These are phyloP conservation scores for Aythya baeri DNA, from an alignment of 2,113 vertebrate genomes.

Conservation along the genomic window DNA sequence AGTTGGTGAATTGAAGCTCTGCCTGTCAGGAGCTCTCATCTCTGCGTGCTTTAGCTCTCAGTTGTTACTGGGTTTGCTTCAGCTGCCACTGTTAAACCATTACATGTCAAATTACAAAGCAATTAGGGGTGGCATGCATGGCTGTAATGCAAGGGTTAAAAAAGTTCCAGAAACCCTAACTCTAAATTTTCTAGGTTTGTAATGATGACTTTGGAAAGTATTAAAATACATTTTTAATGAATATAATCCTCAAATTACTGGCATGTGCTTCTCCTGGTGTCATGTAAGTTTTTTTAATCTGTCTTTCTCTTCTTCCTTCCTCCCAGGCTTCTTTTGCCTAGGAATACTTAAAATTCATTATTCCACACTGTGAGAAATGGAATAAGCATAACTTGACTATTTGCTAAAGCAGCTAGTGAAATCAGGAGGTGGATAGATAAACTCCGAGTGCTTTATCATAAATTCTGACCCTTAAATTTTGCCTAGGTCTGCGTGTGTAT, in stretches of 20 bases:
- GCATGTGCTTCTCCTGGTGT: neutral
- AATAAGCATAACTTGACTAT: neutral
- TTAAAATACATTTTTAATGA: slow-evolving; percentile 10
- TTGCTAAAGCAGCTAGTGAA: neutral
- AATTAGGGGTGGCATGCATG: slow-evolving; percentile 13
- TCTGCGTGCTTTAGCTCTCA: neutral
- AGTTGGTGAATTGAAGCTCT: slow-evolving; percentile 24
- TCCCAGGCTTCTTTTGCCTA: neutral
- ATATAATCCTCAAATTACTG: neutral
- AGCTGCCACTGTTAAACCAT: slow-evolving; percentile 7
- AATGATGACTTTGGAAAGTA: neutral
- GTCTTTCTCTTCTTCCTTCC: neutral
- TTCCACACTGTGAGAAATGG: neutral
- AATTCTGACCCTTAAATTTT: neutral
- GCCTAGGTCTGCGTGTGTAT: neutral
- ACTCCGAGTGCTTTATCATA: neutral
- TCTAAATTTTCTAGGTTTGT: neutral
- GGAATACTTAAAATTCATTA: neutral
- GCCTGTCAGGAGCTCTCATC: slow-evolving; percentile 35
- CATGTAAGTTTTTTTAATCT: neutral
- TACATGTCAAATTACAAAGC: slow-evolving; percentile 32
- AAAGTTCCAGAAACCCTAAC: neutral
- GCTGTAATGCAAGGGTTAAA: neutral
- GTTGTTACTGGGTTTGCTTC: slow-evolving; percentile 22
- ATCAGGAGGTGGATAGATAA: neutral